Evolutionary conservation across 2,888 invertebrate species (phyloP).

Genomic region (Xestia sexstrigata): DNA sequence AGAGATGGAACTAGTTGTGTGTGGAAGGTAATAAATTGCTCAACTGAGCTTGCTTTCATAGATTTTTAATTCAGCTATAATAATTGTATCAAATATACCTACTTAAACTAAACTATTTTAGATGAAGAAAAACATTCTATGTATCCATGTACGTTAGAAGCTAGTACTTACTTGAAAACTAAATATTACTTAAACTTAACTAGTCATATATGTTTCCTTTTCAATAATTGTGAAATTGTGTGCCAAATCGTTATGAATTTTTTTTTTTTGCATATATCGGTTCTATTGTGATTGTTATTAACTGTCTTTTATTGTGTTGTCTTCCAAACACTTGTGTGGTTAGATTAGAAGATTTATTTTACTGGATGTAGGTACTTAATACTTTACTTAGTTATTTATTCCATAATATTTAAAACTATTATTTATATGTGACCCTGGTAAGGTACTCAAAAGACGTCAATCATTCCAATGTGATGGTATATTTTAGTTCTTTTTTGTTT

Average conservation of each 20-base stretch:
- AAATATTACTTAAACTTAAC: constrained; percentile 51
- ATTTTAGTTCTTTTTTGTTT: constrained; percentile 3
- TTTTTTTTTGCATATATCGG: constrained; percentile 20
- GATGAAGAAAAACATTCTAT: constrained; percentile 11
- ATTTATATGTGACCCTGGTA: constrained; percentile 1
- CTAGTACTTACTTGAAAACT: constrained; percentile 43
- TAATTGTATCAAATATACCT: constrained; percentile 11
- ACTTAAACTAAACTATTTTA: constrained; percentile 4
- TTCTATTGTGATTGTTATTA: constrained; percentile 42
- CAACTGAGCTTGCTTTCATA: constrained; percentile 15
- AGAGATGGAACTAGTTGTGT: constrained; percentile 70
- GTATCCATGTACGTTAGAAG: constrained; percentile 44
- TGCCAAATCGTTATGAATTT: constrained; percentile 69
- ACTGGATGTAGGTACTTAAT: constrained; percentile 35
- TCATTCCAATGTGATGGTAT: constrained; percentile 51
- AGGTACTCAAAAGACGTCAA: constrained; percentile 41
- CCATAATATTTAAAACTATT: constrained; percentile 11
- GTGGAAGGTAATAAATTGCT: constrained; percentile 21
- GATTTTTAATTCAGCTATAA: constrained; percentile 14
- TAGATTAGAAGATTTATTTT: constrained; percentile 10
- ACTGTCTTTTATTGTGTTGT: constrained; percentile 13
- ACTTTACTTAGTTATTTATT: constrained; percentile 40
- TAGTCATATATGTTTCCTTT: constrained; percentile 67
- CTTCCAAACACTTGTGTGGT: constrained; percentile 9
- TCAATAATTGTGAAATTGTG: constrained; percentile 58